Conservation (phyloP, 2,888 invertebrate species). For the Tachina grossa region DNA sequence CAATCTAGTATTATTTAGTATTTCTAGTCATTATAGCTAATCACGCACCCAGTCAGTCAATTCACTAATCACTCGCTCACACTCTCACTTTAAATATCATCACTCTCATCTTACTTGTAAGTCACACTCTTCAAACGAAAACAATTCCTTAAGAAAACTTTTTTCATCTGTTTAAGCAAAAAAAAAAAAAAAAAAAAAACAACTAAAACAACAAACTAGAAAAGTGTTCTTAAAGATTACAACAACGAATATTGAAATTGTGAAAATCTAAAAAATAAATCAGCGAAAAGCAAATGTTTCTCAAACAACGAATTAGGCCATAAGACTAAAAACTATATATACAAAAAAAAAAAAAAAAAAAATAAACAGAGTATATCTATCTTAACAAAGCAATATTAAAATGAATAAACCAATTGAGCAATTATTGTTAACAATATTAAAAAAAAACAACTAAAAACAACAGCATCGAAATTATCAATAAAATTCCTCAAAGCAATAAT, state of each 20-base stretch:
- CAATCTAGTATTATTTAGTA: slow-evolving; percentile 47
- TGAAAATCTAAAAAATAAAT: slow-evolving; percentile 76
- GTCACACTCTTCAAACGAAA: slow-evolving; percentile 50
- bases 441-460: slow-evolving; percentile 24
- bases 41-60: slow-evolving; percentile 19
- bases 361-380: slow-evolving; percentile 6
- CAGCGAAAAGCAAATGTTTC: slow-evolving; percentile 83
- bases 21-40: slow-evolving; percentile 40
- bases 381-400: slow-evolving; percentile 58
- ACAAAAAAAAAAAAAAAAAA: no score
- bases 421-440: slow-evolving; percentile 35
- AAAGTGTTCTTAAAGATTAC: slow-evolving; percentile 72
- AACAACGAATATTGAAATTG: slow-evolving; percentile 80
- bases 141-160: slow-evolving; percentile 48
- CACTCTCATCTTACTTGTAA: slow-evolving; percentile 49
- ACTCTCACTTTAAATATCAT: slow-evolving; percentile 49
- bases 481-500: slow-evolving; percentile 41
- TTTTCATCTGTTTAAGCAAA: slow-evolving; percentile 2
- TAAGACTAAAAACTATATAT: slow-evolving; percentile 75
- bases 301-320: slow-evolving; percentile 83
- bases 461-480: slow-evolving; percentile 25
- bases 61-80: slow-evolving; percentile 34
- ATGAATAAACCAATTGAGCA: slow-evolving; percentile 55
- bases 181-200: slow-evolving; percentile 20
- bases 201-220: background rate